These are phyloP conservation scores for Ceratina australensis DNA, from an alignment of 1,140 invertebrate genomes.

Conservation along the genomic window DNA sequence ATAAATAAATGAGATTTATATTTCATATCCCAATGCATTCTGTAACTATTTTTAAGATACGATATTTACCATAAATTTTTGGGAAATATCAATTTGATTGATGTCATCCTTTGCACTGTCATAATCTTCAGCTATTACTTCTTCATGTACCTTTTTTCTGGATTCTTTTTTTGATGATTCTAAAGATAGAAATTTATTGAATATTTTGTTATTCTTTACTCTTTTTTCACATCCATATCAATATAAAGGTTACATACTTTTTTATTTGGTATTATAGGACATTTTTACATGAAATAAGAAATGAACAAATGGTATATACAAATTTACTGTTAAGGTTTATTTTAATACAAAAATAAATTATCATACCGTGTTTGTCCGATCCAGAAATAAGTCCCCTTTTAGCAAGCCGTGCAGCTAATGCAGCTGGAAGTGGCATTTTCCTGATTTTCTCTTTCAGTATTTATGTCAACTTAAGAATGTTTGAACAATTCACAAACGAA, in stretches of 20 bases:
- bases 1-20: conserved; percentile 32
- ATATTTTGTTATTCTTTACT: neutral
- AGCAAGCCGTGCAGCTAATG: conserved; percentile 90
- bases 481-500: neutral
- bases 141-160: conserved; percentile 84
- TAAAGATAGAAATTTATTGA: conserved; percentile 52
- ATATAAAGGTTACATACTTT: neutral
- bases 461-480: neutral
- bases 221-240: neutral
- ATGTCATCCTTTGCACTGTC: conserved; percentile 81
- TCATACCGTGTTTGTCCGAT: conserved; percentile 77
- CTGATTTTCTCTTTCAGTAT: neutral
- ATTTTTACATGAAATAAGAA: neutral
- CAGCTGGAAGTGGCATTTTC: conserved; percentile 92
- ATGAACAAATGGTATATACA: neutral
- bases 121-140: conserved; percentile 94
- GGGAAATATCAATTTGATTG: conserved; percentile 73
- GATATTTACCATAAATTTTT: conserved; percentile 76
- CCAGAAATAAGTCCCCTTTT: conserved; percentile 88
- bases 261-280: no score
- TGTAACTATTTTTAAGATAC: conserved; percentile 67
- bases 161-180: conserved; percentile 72
- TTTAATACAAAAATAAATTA: neutral
- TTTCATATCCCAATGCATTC: no score
- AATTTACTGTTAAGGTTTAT: conserved; percentile 26